Percentiles rank a stretch among this genome's conserved stretches.
Evolutionary conservation across 2,888 invertebrate species (phyloP).

Genomic region (Baronia brevicornis): DNA sequence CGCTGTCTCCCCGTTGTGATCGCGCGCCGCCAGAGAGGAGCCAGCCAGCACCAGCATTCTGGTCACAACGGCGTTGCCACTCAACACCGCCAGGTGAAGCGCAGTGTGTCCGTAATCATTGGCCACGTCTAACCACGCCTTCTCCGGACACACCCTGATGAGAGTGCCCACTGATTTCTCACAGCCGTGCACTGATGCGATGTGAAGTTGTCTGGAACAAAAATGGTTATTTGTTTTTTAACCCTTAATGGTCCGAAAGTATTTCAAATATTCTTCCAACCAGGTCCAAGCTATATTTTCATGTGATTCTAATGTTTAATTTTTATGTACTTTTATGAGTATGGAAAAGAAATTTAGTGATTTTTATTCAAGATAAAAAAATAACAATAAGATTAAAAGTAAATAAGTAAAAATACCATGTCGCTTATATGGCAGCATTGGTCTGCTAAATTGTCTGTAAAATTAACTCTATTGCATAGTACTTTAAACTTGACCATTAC

Average conservation of each 20-base stretch:
- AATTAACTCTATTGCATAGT: too few relatives aligned
- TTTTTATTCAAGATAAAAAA: too few relatives aligned
- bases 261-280: neutral
- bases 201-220: constrained; percentile 85
- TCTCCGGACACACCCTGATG: constrained; percentile 85
- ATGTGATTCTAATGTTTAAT: neutral
- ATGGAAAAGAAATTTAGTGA: too few relatives aligned
- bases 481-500: too few relatives aligned
- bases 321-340: neutral
- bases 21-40: constrained; percentile 79
- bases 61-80: constrained; percentile 82
- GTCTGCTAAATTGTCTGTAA: too few relatives aligned
- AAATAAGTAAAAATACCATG: too few relatives aligned
- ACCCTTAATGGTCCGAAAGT: neutral
- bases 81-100: constrained; percentile 90
- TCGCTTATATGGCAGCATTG: too few relatives aligned
- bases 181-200: constrained; percentile 86
- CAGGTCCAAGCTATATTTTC: neutral
- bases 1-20: constrained; percentile 88
- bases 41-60: constrained; percentile 88
- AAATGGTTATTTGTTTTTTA: too few relatives aligned
- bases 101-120: constrained; percentile 89
- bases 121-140: constrained; percentile 83
- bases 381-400: too few relatives aligned
- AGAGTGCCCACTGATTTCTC: constrained; percentile 83